Evolutionary conservation across 1,140 invertebrate species (phyloP).

Genomic region (Apolygus lucorum): DNA sequence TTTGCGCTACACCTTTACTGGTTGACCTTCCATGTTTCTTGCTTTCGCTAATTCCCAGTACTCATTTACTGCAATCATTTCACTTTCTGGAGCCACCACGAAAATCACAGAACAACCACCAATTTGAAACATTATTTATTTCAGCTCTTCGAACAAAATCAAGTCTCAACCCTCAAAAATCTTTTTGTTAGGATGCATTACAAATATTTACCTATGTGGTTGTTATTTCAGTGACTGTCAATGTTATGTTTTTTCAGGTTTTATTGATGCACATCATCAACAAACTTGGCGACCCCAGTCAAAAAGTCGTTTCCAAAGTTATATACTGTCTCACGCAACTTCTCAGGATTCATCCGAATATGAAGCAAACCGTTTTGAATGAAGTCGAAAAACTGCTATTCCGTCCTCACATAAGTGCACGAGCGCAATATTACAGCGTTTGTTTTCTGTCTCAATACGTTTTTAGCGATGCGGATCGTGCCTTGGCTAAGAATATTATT

Average conservation of each 20-base stretch:
- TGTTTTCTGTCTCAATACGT: slow-evolving; percentile 82
- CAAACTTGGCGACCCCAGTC: slow-evolving; percentile 87
- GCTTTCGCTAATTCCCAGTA: too few species aligned
- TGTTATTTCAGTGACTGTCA: too few species aligned
- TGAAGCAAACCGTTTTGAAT: slow-evolving; percentile 76
- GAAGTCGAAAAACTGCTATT: slow-evolving; percentile 88
- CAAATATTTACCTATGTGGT: too few species aligned
- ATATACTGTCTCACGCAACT: slow-evolving; percentile 78
- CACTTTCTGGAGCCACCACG: too few species aligned
- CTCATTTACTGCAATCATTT: too few species aligned
- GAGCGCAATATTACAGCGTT: slow-evolving; percentile 87
- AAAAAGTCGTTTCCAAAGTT: slow-evolving; percentile 78
- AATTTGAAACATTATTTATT: too few species aligned
- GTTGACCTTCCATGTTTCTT: too few species aligned
- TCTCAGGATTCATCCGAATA: slow-evolving; percentile 78
- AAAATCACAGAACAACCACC: too few species aligned
- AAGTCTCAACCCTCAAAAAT: too few species aligned
- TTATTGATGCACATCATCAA: slow-evolving; percentile 78
- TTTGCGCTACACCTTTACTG: too few species aligned
- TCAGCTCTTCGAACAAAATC: too few species aligned
- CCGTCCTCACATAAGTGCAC: slow-evolving; percentile 68
- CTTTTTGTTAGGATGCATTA: too few species aligned
- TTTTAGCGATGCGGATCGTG: slow-evolving; percentile 57
- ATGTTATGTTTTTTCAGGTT: slow-evolving; percentile 56
- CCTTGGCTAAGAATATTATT: slow-evolving; percentile 73